These are phyloP conservation scores for Metellina segmentata DNA, from an alignment of 2,888 invertebrate genomes.

Conservation along the genomic window DNA sequence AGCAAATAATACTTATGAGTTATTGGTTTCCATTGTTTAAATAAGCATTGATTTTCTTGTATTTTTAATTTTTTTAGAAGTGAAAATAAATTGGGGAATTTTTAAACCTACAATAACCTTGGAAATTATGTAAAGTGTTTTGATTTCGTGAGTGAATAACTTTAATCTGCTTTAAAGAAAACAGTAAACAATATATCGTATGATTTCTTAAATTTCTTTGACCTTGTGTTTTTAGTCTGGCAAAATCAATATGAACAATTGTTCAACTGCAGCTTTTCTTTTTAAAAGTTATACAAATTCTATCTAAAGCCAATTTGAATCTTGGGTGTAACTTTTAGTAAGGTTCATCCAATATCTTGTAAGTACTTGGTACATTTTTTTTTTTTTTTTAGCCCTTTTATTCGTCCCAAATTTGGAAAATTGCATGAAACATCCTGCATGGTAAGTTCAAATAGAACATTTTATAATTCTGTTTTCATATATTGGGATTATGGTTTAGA, in stretches of 20 bases:
- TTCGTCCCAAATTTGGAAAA: constrained; percentile 96
- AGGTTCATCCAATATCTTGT: not conserved
- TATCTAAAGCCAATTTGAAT: not conserved
- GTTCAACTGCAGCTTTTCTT: too few species aligned
- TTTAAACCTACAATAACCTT: too few species aligned
- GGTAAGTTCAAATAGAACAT: constrained; percentile 85
- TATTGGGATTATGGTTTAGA: not conserved
- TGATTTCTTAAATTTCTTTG: too few species aligned
- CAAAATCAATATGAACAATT: too few species aligned
- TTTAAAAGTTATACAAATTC: not conserved
- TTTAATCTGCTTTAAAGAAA: not conserved
- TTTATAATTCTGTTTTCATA: not conserved
- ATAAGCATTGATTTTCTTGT: too few species aligned
- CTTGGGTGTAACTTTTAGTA: not conserved
- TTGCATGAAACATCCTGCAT: constrained; percentile 98
- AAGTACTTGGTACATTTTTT: not conserved
- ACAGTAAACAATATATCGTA: not conserved
- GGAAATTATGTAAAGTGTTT: too few species aligned
- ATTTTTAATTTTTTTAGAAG: too few species aligned
- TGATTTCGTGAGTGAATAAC: not conserved
- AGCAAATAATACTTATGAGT: too few species aligned
- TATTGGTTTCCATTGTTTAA: too few species aligned
- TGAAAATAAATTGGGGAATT: too few species aligned
- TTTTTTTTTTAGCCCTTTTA: constrained; percentile 90
- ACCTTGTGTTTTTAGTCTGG: too few species aligned